These are phyloP conservation scores for Dryococelus australis DNA, from an alignment of 2,888 invertebrate genomes.

Conservation along the genomic window DNA sequence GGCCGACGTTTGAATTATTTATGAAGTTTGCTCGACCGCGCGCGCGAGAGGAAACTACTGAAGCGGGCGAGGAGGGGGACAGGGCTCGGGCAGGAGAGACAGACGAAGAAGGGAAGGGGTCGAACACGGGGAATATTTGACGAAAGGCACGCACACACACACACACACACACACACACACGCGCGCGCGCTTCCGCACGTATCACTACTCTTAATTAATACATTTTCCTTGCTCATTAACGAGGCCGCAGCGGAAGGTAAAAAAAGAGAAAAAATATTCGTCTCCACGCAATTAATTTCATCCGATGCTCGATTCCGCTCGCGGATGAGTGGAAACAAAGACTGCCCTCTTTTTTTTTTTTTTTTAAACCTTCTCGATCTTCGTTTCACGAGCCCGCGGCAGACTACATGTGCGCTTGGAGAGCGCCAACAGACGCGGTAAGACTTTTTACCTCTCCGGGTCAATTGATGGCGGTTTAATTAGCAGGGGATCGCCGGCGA, in stretches of 20 bases:
- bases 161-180: background rate
- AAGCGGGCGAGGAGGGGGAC: background rate
- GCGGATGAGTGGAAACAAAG: background rate
- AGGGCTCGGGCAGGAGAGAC: background rate
- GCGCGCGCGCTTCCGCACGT: too few relatives aligned
- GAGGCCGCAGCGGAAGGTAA: background rate
- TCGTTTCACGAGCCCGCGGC: too few relatives aligned
- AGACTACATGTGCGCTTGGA: too few relatives aligned
- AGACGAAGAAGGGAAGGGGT: background rate
- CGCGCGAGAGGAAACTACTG: background rate
- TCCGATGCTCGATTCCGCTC: background rate
- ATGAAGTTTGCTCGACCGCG: background rate
- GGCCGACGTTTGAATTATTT: constrained; percentile 22
- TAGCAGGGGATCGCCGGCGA: background rate
- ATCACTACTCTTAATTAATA: background rate
- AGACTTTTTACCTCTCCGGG: background rate
- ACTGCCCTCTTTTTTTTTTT: background rate
- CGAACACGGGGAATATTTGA: background rate
- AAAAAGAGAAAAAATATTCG: background rate
- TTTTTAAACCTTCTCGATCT: too few relatives aligned
- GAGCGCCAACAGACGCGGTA: too few relatives aligned
- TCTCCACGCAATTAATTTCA: background rate
- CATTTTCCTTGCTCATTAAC: constrained; percentile 9
- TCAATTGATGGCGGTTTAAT: background rate
- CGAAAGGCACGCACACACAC: background rate